Percentiles rank a stretch among this genome's conserved stretches.
phyloP scores from a whole-genome alignment of 2,797 vertebrate genomes.

The Tadarida brasiliensis region DNA sequence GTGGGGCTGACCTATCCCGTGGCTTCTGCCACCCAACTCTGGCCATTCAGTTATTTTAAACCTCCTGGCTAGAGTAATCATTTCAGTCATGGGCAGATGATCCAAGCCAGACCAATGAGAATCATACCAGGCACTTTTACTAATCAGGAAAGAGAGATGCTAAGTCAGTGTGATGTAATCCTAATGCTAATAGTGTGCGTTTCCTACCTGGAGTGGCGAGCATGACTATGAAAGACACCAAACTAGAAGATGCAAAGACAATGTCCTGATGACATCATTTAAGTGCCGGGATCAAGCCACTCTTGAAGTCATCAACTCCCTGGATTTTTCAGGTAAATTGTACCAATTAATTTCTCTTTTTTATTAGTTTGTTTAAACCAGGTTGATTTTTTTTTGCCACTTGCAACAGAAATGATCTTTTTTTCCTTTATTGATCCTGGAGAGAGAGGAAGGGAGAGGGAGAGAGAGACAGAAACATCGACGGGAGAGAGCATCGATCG shows the following conservation, averaged over 20 bases:
- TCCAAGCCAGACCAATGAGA: neutral
- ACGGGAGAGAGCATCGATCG: too few species aligned
- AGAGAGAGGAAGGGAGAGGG: too few species aligned
- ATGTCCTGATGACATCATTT: neutral
- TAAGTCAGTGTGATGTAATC: neutral
- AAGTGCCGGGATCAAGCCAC: neutral
- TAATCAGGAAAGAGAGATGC: neutral
- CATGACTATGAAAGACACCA: neutral
- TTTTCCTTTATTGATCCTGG: too few species aligned
- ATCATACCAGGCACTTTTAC: neutral
- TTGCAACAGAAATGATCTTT: neutral
- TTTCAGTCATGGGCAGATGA: neutral
- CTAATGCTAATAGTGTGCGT: neutral
- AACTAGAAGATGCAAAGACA: neutral
- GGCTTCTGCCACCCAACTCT: neutral
- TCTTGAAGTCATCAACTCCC: neutral
- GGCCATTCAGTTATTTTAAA: neutral
- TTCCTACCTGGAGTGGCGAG: neutral
- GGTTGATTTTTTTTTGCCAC: neutral
- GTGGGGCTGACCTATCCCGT: neutral
- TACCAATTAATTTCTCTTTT: neutral
- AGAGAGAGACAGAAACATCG: too few species aligned
- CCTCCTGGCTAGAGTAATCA: neutral
- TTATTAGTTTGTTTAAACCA: neutral
- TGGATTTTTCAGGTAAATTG: neutral